Base-by-base conservation (phyloP, 2,888 invertebrate genomes). In the Nycteola revayana region DNA sequence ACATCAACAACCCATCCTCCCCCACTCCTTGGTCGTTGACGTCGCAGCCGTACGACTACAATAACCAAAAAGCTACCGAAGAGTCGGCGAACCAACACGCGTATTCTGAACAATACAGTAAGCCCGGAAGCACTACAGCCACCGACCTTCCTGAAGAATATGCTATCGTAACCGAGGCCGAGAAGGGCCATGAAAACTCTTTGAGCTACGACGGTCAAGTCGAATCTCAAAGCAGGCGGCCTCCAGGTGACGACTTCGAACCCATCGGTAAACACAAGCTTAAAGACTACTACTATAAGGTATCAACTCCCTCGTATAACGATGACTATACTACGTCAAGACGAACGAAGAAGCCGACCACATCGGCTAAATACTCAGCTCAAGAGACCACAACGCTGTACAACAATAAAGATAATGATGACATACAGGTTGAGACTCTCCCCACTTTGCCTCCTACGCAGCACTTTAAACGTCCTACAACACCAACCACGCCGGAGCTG, bases 181-280 rank as follows among this genome's bases (percentile, higher is more conserved):
- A 85, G 20, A 82, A 82, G 48, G 76, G 65, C 59, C 79, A 79
- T 63, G 82, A 77, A 42, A 85, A 84, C 68, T 77, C 75, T 66
- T 77, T 82, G 62, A 73, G 64, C 48, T 85, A 85, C 70, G 80
- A 86, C 54, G 66, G 62, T 35, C 73, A 80, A 49, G 63, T 75
- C 60, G 86, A 88, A 72, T 74, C 82, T 50, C 85, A 87, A 80
- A 87, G 78, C 56, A 79, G 83, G 60, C 81, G 81, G 60, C 88
- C 88, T 34, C 59, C 78, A 44, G 85, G 80, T 42, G 84, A 87
- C 49, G 86, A 86, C 42, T 86, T 85, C 57, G 85, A 87, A 61
- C 86, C 87, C 9, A 84, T 88, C 45, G 75, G 74, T 36, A 77
- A 79, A 39, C 75, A 84, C 42, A 86, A 87, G 43, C 71, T 86